Base-by-base conservation (phyloP, 2,888 invertebrate genomes). In the Ochropleura leucogaster region DNA sequence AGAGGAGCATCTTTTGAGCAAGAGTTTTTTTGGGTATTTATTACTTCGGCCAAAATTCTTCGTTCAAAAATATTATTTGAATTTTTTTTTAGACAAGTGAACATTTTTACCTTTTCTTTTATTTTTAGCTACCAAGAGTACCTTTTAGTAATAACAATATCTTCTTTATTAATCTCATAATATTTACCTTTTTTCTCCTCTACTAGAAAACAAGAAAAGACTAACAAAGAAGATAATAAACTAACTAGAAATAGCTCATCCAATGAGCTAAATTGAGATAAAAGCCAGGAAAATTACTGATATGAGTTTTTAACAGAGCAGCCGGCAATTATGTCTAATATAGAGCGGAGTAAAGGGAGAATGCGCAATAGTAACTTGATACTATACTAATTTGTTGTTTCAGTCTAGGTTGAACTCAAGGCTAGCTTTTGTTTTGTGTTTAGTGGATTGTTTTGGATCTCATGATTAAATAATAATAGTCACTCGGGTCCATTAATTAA, bases 231-330 rank as follows among this genome's bases (percentile, higher is more conserved):
- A 3, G 18, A 14, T 30, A 59, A 55, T 60, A 67, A 67, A 67
- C 30, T 10, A 63, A 53, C 14, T 63, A 66, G 57, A n/a, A 66
- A 59, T 51, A 53, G 44, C 14, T 57, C 55, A 63, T 55, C 10
- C 40, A 79, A 79, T 67, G 44, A 72, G 67, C 42, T 79, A 64
- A 83, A 79, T 72, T 63, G 66, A 71, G 83, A 40, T 55, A 60
- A 68, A 68, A 71, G 51, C 63, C 55, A 72, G 82, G 84, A 80
- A 84, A 75, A 80, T 84, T 82, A 75, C 71, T 82, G 71, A 71
- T 65, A 81, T 69, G 75, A 46, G 59, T 80, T 84, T 82, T 82
- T 67, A 84, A 84, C 84, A 69, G 42, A 62, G 66, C 46, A 63
- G 71, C 51, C 12, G 20, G 49, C 84, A 80, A 80, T 82, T 82